Percentiles rank a stretch among this genome's conserved stretches.
phyloP scores from a whole-genome alignment of 2,113 vertebrate species.

The Lophura nycthemera region DNA sequence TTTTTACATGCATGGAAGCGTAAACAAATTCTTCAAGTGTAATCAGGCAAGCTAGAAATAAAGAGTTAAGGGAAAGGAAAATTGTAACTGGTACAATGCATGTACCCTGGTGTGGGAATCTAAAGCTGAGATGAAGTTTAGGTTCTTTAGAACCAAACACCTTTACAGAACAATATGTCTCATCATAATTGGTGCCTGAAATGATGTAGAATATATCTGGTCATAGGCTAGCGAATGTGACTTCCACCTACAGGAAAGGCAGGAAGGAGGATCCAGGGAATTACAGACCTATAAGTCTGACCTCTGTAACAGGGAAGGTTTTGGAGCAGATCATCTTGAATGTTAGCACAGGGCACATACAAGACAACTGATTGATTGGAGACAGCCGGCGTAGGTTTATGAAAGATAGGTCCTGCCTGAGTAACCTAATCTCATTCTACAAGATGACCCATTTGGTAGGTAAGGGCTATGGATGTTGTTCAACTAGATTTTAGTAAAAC shows the following conservation, averaged over 20 bases:
- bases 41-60: background rate
- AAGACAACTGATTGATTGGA: background rate
- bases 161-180: background rate
- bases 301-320: background rate
- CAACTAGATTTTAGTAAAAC: background rate
- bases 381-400: background rate
- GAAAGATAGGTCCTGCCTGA: background rate
- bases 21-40: background rate
- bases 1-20: background rate
- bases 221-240: background rate
- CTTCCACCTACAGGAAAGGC: background rate
- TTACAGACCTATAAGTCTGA: background rate
- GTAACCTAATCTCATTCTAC: background rate
- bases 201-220: background rate
- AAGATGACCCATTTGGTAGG: background rate
- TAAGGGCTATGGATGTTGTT: background rate
- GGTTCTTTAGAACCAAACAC: background rate
- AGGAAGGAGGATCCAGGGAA: background rate
- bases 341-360: background rate
- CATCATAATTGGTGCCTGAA: background rate
- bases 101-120: background rate
- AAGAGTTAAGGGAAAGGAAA: background rate
- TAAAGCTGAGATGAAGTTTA: background rate
- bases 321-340: background rate
- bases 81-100: background rate